Conservation (phyloP, 2,113 vertebrate species). For the Thunnus thynnus region DNA sequence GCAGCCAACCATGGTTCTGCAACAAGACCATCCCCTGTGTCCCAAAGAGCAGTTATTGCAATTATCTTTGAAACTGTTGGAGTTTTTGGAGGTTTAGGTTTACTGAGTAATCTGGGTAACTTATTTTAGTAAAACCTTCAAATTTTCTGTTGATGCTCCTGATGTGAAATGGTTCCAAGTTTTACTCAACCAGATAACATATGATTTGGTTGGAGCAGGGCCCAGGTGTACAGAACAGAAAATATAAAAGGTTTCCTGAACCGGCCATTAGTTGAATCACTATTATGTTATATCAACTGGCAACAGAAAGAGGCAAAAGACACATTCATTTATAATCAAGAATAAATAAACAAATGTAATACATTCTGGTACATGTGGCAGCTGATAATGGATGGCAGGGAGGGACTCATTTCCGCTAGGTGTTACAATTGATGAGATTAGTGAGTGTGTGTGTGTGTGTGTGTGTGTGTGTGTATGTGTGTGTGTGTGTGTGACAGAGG, state of each 20-base stretch:
- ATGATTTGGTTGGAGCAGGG: neutral
- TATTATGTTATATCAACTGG: neutral
- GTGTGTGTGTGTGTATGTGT: constrained; percentile 24
- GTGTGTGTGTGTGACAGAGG: neutral
- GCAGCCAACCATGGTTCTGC: neutral
- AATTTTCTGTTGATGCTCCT: neutral
- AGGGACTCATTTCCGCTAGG: constrained; percentile 61
- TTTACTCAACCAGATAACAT: neutral
- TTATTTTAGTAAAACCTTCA: neutral
- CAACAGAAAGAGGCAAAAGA: constrained; percentile 11
- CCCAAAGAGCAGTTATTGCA: neutral
- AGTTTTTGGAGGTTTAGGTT: neutral
- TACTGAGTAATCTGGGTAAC: neutral
- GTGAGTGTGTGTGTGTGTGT: constrained; percentile 32
- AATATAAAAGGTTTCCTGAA: neutral
- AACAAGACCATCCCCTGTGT: neutral
- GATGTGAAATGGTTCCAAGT: neutral
- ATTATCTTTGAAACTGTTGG: no score
- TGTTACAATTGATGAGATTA: constrained; percentile 72
- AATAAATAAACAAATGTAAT: constrained; percentile 1
- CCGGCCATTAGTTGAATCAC: neutral
- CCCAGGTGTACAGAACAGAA: neutral
- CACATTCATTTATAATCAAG: neutral
- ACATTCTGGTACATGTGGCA: constrained; percentile 42
- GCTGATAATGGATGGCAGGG: constrained; percentile 48